These are phyloP conservation scores for Nomada hirtipes DNA, from an alignment of 2,888 invertebrate genomes.

Conservation along the genomic window DNA sequence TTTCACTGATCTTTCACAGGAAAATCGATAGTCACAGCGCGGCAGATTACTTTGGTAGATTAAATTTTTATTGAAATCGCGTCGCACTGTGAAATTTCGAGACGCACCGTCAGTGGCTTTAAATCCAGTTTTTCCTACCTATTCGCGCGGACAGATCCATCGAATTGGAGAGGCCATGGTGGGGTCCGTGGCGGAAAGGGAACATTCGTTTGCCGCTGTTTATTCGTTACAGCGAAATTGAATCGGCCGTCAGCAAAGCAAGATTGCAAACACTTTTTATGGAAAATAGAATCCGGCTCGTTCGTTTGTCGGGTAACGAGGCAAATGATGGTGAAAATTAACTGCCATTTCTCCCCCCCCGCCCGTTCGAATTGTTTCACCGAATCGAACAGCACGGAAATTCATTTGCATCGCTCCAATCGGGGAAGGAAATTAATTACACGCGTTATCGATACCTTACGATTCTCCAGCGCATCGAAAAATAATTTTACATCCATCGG, in stretches of 20 bases:
- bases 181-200: background rate
- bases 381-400: background rate
- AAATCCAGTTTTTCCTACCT: conserved; percentile 53
- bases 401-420: background rate
- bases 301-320: conserved; percentile 46
- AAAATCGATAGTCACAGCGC: conserved; percentile 11
- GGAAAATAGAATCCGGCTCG: conserved; percentile 59
- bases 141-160: conserved; percentile 58
- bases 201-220: conserved; percentile 59
- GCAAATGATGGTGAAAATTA: conserved; percentile 60
- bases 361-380: conserved; percentile 29
- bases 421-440: conserved; percentile 7
- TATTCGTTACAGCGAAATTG: conserved; percentile 79
- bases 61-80: conserved; percentile 48
- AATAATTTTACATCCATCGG: background rate
- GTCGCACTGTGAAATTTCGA: conserved; percentile 45
- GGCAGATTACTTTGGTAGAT: conserved; percentile 42
- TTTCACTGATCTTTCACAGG: conserved; percentile 23
- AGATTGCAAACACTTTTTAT: conserved; percentile 77
- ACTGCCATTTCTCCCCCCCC: conserved; percentile 34
- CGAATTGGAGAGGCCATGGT: conserved; percentile 35
- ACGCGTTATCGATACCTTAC: background rate
- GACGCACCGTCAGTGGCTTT: conserved; percentile 23
- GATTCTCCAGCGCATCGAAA: background rate
- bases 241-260: conserved; percentile 78